Base-by-base conservation (phyloP, 2,113 vertebrate species). In the Sporophila hypoxantha region DNA sequence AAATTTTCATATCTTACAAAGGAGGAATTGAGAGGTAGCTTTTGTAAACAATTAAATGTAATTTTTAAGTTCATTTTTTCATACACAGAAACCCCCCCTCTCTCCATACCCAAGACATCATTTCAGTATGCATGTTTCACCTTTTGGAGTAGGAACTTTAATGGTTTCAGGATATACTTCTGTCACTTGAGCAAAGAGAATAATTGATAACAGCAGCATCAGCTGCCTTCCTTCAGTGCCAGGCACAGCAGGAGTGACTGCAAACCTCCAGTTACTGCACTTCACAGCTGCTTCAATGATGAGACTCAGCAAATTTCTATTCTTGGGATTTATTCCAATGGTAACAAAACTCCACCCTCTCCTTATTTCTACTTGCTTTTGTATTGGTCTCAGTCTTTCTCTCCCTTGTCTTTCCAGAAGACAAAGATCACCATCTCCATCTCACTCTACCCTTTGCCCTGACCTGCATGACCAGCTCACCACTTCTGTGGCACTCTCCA, bases 121-220 rank as follows among this genome's bases (percentile, higher is more conserved):
- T 73, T 78, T 78, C 55, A 85, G 20, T 37, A 22, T 49, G 32
- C 30, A 23, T 16, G 10, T 68, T 84, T 76, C 37, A 56, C 30
- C 32, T 79, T 76, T 60, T 65, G 16, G 67, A 76, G 55, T 41
- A 82, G 46, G 26, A 88, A 21, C 11, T 76, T 82, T 7, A 76
- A 16, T 41, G 41, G 34, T 87, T 88, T 85, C 78, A 76, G 37
- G 57, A 78, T 41, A 37, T 10, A 14, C 22, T 92, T 79, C 26
- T 79, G 85, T 87, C 78, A 61, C 49, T 61, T 30, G 12, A 89
- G 50, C 84, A 91, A 94, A 94, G 84, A 87, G 82, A 90, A 89
- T 90, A 89, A 69, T 76, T 90, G 64, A 73, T 76, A 67, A 64
- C 12, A 57, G 86, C 2, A 85, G 34, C 21, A 22, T n/a, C 34